Base-by-base conservation (phyloP, 2,888 invertebrate genomes). In the Phorcus lineatus region DNA sequence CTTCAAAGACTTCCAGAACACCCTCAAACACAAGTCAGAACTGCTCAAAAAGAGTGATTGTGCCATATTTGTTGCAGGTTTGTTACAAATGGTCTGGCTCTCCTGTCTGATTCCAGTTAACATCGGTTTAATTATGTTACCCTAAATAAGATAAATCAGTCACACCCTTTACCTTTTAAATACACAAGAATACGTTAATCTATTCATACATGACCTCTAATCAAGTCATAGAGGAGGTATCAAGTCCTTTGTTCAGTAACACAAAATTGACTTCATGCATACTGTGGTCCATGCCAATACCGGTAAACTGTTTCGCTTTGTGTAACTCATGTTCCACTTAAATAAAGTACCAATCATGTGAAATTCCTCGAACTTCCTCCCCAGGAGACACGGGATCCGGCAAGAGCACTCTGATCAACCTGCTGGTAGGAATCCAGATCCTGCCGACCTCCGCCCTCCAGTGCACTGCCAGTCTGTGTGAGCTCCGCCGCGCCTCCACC, bases 321-420 rank as follows among this genome's bases (percentile, higher is more conserved):
- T 55, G 4, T 22, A 55, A 22, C 55, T 9, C 2, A 55, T 19
- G n/a, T n/a, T n/a, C n/a, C 22, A 19, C 2, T 55, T 55, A 4
- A 2, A 55, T 11, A 2, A 47, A 11, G 47, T 9, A 6, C 7
- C 47, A 6, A 11, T 11, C 13, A 1, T 47, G 1, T 13, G 11
- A 47, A 47, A 47, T 11, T 4, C 11, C 7, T 47, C 47, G 1
- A 47, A 6, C 47, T 47, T 47, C 13, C 11, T 1, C 4, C 28
- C 22, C 80, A 90, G 91, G 91, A 62, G 91, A 91, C 77, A 88
- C 89, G 28, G 90, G 90, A 0, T 86, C 91, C 0, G 91, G 91
- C 7, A 91, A 91, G 82, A 88, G 89, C 78, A 88, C 86, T 75
- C 82, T 91, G n/a, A 84, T 91, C 54, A 91, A 91, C 82, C 84